Evolutionary conservation across 2,888 invertebrate species (phyloP), one percentile per base, ranked within the genome.

Genomic region (Tiliacea aurago): DNA sequence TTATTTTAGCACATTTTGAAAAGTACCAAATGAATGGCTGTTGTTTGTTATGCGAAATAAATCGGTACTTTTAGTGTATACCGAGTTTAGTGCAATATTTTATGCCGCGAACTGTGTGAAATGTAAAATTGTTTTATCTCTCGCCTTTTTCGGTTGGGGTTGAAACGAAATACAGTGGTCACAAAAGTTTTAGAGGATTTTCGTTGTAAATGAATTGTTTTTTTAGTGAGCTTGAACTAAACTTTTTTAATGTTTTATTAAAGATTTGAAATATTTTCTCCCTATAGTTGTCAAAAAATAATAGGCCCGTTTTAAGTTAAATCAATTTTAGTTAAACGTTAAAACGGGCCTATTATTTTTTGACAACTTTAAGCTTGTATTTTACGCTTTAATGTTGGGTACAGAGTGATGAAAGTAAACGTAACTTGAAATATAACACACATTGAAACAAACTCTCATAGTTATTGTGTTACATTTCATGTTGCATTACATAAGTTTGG

Each of bases 71-170:
- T 84, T 70, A 59, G 43, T 84, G 62, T 71, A 18, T 6, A 58
- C 23, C 28, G 55, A 67, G 79, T 83, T 78, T 72, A 59, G 73
- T 80, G 83, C 73, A 83, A 51, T 83, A 83, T 83, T 83, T 83
- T 66, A 83, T 49, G n/a, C 15, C 28, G 4, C 23, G 47, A 72
- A 62, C 67, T 78, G 70, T 67, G 47, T 33, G 49, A 55, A 68
- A 67, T 64, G 37, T 45, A 41, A 47, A 81, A 73, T 58, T 45
- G 47, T 55, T 69, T 66, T 58, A 15, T 79, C 18, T 51, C 10
- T 56, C 4, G 56, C 2, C 43, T 45, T 67, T 76, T 74, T 64
- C 18, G 7, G 33, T 65, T 56, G 28, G 28, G 43, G 15, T 80
- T 80, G 18, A 33, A 37, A 61, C 10, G 7, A 64, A 61, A 55